Conservation (phyloP, 2,797 vertebrate species). For the Psittacula derbiana region DNA sequence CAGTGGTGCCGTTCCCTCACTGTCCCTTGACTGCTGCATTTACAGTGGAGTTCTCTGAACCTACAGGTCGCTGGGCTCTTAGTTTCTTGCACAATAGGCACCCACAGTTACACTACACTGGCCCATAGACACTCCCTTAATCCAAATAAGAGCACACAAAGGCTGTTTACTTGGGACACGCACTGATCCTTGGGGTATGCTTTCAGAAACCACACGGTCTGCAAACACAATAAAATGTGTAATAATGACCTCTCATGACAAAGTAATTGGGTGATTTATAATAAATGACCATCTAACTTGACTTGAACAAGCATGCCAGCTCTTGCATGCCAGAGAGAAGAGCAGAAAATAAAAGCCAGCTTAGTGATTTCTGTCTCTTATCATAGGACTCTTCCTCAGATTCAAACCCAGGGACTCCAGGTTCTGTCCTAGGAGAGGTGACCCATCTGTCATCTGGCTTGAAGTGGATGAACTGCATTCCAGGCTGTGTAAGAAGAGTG, state of each 20-base stretch:
- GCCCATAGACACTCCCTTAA: background rate
- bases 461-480: background rate
- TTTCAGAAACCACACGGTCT: background rate
- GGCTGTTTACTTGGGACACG: background rate
- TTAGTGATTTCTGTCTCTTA: background rate
- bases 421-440: background rate
- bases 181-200: background rate
- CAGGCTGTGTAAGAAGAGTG: background rate
- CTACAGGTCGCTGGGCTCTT: accelerated
- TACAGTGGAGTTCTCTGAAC: background rate
- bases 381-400: accelerated
- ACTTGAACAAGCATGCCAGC: background rate
- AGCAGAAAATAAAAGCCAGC: accelerated
- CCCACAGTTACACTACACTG: accelerated
- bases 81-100: background rate
- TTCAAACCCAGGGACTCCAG: background rate
- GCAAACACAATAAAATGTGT: accelerated
- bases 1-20: background rate
- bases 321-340: background rate
- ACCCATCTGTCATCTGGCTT: background rate
- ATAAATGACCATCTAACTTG: background rate
- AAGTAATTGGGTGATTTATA: background rate
- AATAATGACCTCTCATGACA: background rate
- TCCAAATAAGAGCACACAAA: background rate
- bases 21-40: background rate